Percentiles rank a stretch among this genome's conserved stretches.
These are phyloP conservation scores for Tetranychus piercei DNA, from an alignment of 2,888 invertebrate species.

Conservation along the genomic window DNA sequence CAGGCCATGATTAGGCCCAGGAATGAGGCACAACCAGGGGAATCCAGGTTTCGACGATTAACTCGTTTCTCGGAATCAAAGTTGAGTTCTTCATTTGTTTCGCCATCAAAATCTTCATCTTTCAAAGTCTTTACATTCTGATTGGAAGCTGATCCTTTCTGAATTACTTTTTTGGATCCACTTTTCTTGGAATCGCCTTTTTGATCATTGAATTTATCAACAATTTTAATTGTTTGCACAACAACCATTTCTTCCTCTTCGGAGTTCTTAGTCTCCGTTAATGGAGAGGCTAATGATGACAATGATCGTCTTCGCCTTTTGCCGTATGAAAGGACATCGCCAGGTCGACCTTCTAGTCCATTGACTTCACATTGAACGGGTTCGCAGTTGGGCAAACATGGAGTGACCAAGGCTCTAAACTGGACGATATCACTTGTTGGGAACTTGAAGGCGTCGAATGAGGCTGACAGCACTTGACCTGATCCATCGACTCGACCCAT, in stretches of 20 bases:
- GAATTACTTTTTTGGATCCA: too few species aligned
- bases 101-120: background rate
- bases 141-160: background rate
- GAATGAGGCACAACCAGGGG: background rate
- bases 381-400: constrained; percentile 78
- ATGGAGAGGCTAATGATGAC: background rate
- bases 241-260: constrained; percentile 11
- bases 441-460: constrained; percentile 90
- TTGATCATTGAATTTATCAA: background rate
- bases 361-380: constrained; percentile 64
- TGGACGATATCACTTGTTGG: constrained; percentile 88
- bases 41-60: background rate
- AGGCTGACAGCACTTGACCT: constrained; percentile 50
- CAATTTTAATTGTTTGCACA: constrained; percentile 9
- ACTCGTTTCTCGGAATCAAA: background rate
- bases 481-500: constrained; percentile 49
- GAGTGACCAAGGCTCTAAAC: constrained; percentile 79
- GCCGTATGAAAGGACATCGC: constrained; percentile 53
- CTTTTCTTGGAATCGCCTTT: background rate
- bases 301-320: constrained; percentile 45
- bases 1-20: constrained; percentile 7
- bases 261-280: background rate
- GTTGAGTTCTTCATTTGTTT: background rate
- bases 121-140: background rate
- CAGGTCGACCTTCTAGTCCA: constrained; percentile 13